Evolutionary conservation across 2,888 invertebrate genomes (phyloP).

Genomic region (Aplocera efformata): DNA sequence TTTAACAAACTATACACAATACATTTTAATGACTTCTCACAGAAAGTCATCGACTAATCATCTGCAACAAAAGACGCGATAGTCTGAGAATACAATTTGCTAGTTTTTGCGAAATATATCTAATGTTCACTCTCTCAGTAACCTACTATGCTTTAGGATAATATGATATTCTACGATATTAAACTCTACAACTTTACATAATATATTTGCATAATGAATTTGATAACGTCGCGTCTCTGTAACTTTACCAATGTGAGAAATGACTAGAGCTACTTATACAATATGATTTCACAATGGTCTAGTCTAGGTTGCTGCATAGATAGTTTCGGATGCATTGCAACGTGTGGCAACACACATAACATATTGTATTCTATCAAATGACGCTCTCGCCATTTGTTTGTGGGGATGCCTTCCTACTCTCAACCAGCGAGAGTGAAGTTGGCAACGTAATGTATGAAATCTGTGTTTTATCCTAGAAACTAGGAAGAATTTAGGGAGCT

Average conservation of each 20-base stretch:
- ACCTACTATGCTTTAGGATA: conserved; percentile 4
- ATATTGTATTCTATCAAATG: no score
- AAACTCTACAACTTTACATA: conserved; percentile 5
- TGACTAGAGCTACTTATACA: conserved; percentile 17
- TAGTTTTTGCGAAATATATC: conserved; percentile 18
- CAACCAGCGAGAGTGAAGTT: no score
- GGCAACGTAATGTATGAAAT: no score
- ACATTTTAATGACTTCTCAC: conserved; percentile 35
- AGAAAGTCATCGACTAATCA: conserved; percentile 34
- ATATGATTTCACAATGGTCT: conserved; percentile 4
- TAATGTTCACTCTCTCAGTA: conserved; percentile 5
- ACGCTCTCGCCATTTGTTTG: no score
- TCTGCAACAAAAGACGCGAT: conserved; percentile 18
- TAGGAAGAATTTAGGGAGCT: no score
- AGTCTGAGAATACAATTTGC: conserved; percentile 15
- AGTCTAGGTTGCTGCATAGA: conserved; percentile 2
- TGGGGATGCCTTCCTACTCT: no score
- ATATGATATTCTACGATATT: conserved; percentile 7
- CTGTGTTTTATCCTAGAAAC: no score
- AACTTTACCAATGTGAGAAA: conserved; percentile 12
- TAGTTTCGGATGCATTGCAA: no score
- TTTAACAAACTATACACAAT: conserved; percentile 37
- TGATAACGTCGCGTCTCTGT: conserved; percentile 11
- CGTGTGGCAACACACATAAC: no score
- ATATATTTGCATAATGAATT: conserved; percentile 4